These are phyloP conservation scores for Lampris incognitus DNA, from an alignment of 2,113 vertebrate species.

Conservation along the genomic window DNA sequence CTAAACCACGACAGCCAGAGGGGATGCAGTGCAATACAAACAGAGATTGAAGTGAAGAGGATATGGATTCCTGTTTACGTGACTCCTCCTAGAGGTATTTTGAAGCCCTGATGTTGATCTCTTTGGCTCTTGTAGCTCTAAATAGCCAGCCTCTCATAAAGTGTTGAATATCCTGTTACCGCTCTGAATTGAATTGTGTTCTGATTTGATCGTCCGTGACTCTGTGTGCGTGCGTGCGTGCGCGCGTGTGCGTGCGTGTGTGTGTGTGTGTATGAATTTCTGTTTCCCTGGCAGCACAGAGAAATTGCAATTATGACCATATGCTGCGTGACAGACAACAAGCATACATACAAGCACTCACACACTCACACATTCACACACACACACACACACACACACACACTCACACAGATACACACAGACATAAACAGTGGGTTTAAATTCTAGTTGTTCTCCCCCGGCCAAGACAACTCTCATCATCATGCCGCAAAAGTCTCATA, in stretches of 20 bases:
- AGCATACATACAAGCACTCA: background rate
- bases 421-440: conserved; percentile 51
- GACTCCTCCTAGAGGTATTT: conserved; percentile 29
- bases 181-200: conserved; percentile 39
- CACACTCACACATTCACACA: conserved; percentile 9
- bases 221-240: background rate
- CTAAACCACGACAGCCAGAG: conserved; percentile 49
- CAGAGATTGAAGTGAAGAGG: conserved; percentile 61
- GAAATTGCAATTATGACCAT: conserved; percentile 42
- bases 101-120: conserved; percentile 36
- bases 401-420: conserved; percentile 20
- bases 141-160: conserved; percentile 51
- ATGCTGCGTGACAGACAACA: conserved; percentile 29
- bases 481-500: conserved; percentile 66
- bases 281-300: conserved; percentile 20
- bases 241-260: conserved; percentile 2
- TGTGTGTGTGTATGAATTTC: conserved; percentile 6
- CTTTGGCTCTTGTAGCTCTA: conserved; percentile 41
- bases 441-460: conserved; percentile 49
- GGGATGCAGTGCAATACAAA: conserved; percentile 56
- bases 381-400: conserved; percentile 2
- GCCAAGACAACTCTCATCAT: conserved; percentile 59
- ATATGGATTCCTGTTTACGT: conserved; percentile 63
- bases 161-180: conserved; percentile 51
- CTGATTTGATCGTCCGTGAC: conserved; percentile 28